Conservation (phyloP, 2,797 vertebrate species). For the Erethizon dorsatum region DNA sequence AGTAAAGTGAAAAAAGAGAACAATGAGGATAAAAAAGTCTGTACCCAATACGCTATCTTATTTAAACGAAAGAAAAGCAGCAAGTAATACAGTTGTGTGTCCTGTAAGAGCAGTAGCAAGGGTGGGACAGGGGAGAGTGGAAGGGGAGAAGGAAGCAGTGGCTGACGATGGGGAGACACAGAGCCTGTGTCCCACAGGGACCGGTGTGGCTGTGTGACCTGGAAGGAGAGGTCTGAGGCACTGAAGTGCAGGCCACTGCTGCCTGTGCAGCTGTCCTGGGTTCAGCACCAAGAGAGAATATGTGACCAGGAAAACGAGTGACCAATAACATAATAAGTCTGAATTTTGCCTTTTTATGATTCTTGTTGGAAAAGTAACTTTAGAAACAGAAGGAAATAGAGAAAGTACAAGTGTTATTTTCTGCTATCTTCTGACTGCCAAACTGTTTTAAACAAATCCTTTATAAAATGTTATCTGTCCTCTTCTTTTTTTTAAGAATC, state of each 20-base stretch:
- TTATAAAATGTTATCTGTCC: neutral
- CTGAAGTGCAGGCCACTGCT: neutral
- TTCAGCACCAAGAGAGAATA: neutral
- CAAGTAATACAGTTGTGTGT: no score
- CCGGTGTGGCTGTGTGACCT: neutral
- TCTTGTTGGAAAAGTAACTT: constrained; percentile 61
- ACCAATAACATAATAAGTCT: constrained; percentile 6
- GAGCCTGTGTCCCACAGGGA: neutral
- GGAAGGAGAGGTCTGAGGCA: neutral
- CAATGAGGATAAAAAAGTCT: neutral
- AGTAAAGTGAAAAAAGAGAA: constrained; percentile 25
- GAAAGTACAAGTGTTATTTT: neutral
- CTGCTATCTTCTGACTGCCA: neutral
- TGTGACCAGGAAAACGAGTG: neutral
- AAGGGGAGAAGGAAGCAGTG: neutral
- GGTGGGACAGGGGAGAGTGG: neutral
- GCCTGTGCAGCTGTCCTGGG: neutral
- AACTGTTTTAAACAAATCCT: constrained; percentile 10
- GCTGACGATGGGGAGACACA: accelerated
- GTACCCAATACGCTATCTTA: neutral
- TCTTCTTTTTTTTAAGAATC: neutral
- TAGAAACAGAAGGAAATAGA: constrained; percentile 39
- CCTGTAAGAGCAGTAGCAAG: neutral
- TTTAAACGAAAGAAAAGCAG: neutral
- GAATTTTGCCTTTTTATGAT: constrained; percentile 63